These are phyloP conservation scores for Drosophila bocqueti DNA, from an alignment of 1,140 invertebrate genomes.

Conservation along the genomic window DNA sequence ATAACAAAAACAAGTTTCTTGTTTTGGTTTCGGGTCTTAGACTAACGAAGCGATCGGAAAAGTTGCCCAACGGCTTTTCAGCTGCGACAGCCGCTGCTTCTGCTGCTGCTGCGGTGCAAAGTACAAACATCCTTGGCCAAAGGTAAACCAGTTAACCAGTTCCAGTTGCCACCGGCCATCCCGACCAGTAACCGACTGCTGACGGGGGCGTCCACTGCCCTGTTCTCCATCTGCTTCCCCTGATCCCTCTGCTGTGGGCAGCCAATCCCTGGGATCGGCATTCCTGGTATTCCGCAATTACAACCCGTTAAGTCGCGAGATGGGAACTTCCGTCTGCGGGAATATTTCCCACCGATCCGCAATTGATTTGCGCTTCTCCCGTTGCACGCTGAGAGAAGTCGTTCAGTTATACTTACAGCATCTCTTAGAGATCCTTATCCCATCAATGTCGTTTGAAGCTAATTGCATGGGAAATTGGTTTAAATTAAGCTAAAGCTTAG, in stretches of 20 bases:
- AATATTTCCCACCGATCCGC: constrained; percentile 36
- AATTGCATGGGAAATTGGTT: neutral
- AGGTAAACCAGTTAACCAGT: constrained; percentile 79
- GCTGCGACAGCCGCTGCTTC: constrained; percentile 22
- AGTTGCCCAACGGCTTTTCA: constrained; percentile 73
- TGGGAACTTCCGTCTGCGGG: constrained; percentile 39
- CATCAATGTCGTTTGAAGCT: neutral
- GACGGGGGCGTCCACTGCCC: constrained; percentile 64
- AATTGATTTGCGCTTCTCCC: constrained; percentile 15
- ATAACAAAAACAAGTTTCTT: constrained; percentile 67
- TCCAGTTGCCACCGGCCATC: constrained; percentile 39
- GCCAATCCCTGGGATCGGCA: constrained; percentile 33
- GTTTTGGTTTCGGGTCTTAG: constrained; percentile 63
- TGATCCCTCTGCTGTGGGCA: neutral
- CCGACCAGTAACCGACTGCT: constrained; percentile 11
- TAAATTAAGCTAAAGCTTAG: too few relatives aligned
- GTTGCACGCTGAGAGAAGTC: constrained; percentile 10
- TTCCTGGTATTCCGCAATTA: constrained; percentile 39
- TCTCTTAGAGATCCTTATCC: neutral
- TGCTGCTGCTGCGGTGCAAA: constrained; percentile 31
- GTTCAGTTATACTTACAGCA: neutral
- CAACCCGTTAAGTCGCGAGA: constrained; percentile 31
- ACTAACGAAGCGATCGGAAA: constrained; percentile 49
- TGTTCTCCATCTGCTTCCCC: constrained; percentile 4
- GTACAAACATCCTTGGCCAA: constrained; percentile 79